A percentile compares a stretch with the other conserved stretches of the same genome.
Conservation (phyloP, 1,140 invertebrate genomes). For the Cephus cinctus region DNA sequence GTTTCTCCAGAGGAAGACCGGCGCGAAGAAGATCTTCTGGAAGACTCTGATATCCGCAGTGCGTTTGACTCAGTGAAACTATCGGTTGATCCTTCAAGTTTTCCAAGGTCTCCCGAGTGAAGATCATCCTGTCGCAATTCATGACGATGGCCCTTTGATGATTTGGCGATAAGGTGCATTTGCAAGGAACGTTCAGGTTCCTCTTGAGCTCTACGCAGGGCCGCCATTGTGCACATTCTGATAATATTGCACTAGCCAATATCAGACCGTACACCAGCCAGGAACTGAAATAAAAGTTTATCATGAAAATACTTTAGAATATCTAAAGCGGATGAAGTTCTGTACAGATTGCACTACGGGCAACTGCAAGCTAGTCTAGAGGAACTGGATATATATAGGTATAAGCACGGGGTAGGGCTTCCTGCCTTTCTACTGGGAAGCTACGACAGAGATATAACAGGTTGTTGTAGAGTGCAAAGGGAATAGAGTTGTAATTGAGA, state of each 20-base stretch:
- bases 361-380: too few species aligned
- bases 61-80: slow-evolving; percentile 71
- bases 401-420: not conserved
- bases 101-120: slow-evolving; percentile 71
- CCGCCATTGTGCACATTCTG: slow-evolving; percentile 55
- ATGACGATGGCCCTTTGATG: slow-evolving; percentile 58
- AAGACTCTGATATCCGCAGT: slow-evolving; percentile 75
- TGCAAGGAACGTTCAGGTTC: slow-evolving; percentile 64
- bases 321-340: too few species aligned
- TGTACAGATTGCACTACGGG: too few species aligned
- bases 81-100: slow-evolving; percentile 74
- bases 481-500: too few species aligned
- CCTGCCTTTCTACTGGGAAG: not conserved
- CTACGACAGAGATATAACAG: too few species aligned
- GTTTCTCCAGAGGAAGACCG: slow-evolving; percentile 66
- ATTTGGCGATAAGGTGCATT: slow-evolving; percentile 46
- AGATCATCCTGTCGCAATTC: slow-evolving; percentile 82
- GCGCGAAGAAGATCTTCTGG: slow-evolving; percentile 56
- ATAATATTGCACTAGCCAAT: too few species aligned
- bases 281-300: too few species aligned
- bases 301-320: too few species aligned
- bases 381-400: not conserved
- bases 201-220: slow-evolving; percentile 67
- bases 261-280: too few species aligned
- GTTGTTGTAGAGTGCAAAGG: too few species aligned